These are phyloP conservation scores for Argyra leucocephala DNA, from an alignment of 2,888 invertebrate genomes.

Conservation along the genomic window DNA sequence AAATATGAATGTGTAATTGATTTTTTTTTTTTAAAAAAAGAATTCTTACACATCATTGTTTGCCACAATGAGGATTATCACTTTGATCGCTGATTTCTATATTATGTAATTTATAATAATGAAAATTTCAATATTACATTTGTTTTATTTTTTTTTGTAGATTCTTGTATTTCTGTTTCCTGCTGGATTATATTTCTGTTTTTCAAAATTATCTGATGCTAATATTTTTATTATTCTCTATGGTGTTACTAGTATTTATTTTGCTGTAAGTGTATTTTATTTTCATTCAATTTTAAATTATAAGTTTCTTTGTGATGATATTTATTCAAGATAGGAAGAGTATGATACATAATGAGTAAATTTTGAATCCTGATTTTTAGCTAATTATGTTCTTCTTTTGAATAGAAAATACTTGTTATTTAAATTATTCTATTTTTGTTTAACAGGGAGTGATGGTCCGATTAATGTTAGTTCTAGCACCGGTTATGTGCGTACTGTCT, in stretches of 20 bases:
- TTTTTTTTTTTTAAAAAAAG: neutral
- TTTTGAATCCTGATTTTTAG: neutral
- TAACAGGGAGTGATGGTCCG: slow-evolving; percentile 95
- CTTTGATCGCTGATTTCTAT: slow-evolving; percentile 54
- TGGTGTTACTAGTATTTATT: slow-evolving; percentile 95
- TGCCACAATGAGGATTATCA: slow-evolving; percentile 49
- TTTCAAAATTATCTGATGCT: slow-evolving; percentile 83
- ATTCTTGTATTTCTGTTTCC: slow-evolving; percentile 93
- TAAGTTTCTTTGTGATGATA: neutral
- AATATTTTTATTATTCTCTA: slow-evolving; percentile 97
- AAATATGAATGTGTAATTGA: neutral
- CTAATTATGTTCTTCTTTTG: neutral
- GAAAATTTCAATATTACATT: too few species aligned
- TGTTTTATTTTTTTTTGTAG: slow-evolving; percentile 44
- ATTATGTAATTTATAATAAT: too few species aligned
- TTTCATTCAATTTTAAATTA: neutral
- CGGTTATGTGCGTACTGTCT: slow-evolving; percentile 95
- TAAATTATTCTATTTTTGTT: slow-evolving; percentile 22
- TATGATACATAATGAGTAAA: slow-evolving; percentile 7
- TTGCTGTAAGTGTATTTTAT: slow-evolving; percentile 73
- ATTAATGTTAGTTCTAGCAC: slow-evolving; percentile 93
- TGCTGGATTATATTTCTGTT: slow-evolving; percentile 94
- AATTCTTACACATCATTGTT: slow-evolving; percentile 24
- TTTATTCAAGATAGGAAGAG: slow-evolving; percentile 9
- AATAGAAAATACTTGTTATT: neutral